Evolutionary conservation across 2,797 vertebrate species (phyloP).

Genomic region (Balearica regulorum): DNA sequence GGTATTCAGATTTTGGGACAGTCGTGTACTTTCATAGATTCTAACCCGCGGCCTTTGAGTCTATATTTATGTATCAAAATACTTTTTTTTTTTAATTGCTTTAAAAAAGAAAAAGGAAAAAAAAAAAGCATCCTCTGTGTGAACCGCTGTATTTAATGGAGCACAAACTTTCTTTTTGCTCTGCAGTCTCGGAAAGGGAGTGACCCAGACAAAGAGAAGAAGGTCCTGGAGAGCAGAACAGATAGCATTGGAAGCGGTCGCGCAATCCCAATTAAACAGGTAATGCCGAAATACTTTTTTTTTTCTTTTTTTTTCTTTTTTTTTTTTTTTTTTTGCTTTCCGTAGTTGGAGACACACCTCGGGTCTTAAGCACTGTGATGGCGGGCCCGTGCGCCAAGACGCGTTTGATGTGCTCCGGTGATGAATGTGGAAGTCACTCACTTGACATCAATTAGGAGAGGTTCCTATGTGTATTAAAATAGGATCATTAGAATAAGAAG

Average conservation of each 20-base stretch:
- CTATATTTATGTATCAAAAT: not conserved
- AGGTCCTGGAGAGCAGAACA: conserved; percentile 90
- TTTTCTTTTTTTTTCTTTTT: not conserved
- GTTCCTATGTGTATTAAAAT: conserved; percentile 88
- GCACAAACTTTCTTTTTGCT: conserved; percentile 73
- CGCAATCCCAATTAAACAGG: conserved; percentile 99
- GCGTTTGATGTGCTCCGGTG: conserved; percentile 72
- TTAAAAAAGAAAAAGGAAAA: fast-evolving
- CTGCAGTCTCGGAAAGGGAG: conserved; percentile 96
- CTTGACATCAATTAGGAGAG: conserved; percentile 97
- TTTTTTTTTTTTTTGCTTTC: not conserved
- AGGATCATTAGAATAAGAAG: conserved; percentile 94
- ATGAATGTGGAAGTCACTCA: conserved; percentile 91
- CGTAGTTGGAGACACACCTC: conserved; percentile 64
- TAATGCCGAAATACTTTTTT: conserved; percentile 59
- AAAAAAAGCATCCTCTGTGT: not conserved
- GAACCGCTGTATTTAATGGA: not conserved
- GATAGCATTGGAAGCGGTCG: conserved; percentile 98
- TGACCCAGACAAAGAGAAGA: conserved; percentile 98
- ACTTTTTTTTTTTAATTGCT: not conserved
- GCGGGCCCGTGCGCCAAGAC: not conserved
- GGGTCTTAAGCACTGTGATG: not conserved
- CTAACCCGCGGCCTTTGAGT: not conserved
- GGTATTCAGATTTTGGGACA: not conserved
- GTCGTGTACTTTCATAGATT: not conserved